A percentile compares a stretch with the other conserved stretches of the same genome.
These are phyloP conservation scores for Phasia obesa DNA, from an alignment of 2,888 invertebrate species.

Conservation along the genomic window DNA sequence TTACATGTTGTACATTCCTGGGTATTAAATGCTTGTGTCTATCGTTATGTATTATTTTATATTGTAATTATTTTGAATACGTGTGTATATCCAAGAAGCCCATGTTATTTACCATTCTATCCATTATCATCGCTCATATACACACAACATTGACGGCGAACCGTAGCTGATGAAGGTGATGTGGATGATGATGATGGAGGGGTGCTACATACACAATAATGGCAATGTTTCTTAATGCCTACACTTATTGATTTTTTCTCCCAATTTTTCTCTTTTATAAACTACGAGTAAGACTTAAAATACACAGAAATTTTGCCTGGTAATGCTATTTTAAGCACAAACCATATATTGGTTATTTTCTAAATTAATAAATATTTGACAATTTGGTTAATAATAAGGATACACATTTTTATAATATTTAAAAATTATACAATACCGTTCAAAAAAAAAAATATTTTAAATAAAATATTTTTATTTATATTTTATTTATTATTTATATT, in stretches of 20 bases:
- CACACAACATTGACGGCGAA: slow-evolving; percentile 41
- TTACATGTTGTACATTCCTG: slow-evolving; percentile 50
- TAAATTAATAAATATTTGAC: too few relatives aligned
- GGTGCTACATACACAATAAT: too few relatives aligned
- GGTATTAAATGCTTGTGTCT: slow-evolving; percentile 26
- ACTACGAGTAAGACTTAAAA: not conserved
- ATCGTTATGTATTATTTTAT: slow-evolving; percentile 8
- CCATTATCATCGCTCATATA: not conserved
- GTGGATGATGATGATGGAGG: slow-evolving; percentile 32
- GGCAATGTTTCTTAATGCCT: slow-evolving; percentile 37
- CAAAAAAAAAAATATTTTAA: too few relatives aligned
- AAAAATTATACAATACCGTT: too few relatives aligned
- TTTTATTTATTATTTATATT: too few relatives aligned
- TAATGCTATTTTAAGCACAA: too few relatives aligned
- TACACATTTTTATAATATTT: too few relatives aligned
- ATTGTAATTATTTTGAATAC: too few relatives aligned
- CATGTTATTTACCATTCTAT: slow-evolving; percentile 46
- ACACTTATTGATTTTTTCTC: slow-evolving; percentile 60
- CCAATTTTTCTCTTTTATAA: not conserved
- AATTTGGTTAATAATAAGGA: too few relatives aligned
- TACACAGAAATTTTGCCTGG: too few relatives aligned
- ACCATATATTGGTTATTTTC: too few relatives aligned
- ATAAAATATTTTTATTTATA: too few relatives aligned
- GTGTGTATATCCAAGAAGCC: not conserved
- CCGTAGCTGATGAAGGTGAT: slow-evolving; percentile 29